Conservation (phyloP, 2,797 vertebrate species). For the Philypnodon macrostomus region DNA sequence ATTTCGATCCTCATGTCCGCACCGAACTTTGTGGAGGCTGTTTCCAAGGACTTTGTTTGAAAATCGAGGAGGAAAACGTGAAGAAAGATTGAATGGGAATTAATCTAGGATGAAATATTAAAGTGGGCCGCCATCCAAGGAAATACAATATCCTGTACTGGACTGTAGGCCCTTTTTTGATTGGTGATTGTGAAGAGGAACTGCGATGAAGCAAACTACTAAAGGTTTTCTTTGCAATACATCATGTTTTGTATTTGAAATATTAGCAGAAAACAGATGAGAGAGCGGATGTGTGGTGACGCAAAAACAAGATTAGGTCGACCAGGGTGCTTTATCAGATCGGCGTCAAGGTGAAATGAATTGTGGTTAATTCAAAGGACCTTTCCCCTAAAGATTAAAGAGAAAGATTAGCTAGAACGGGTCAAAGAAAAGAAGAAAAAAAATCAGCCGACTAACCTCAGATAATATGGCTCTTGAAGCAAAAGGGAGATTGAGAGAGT, state of each 20-base stretch:
- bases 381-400: constrained; percentile 34
- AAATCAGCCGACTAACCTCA: constrained; percentile 25
- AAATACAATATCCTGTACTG: constrained; percentile 49
- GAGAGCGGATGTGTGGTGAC: constrained; percentile 21
- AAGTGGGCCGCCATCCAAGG: constrained; percentile 46
- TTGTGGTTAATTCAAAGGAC: constrained; percentile 44
- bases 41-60: constrained; percentile 84
- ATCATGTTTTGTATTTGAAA: constrained; percentile 52
- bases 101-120: constrained; percentile 49
- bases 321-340: constrained; percentile 49
- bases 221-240: constrained; percentile 59
- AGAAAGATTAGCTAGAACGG: constrained; percentile 14
- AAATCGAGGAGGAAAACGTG: constrained; percentile 11
- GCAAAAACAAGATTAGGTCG: constrained; percentile 36
- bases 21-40: constrained; percentile 82
- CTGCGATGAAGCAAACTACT: constrained; percentile 33
- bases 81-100: constrained; percentile 33
- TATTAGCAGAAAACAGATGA: constrained; percentile 39
- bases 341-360: constrained; percentile 44
- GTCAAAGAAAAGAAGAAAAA: constrained; percentile 18
- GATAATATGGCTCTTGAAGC: constrained; percentile 35
- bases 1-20: constrained; percentile 86
- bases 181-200: constrained; percentile 49
- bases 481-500: constrained; percentile 27
- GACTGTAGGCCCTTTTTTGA: constrained; percentile 39